Conservation (phyloP, 2,888 invertebrate species). For the Caenorhabditis panamensis region DNA sequence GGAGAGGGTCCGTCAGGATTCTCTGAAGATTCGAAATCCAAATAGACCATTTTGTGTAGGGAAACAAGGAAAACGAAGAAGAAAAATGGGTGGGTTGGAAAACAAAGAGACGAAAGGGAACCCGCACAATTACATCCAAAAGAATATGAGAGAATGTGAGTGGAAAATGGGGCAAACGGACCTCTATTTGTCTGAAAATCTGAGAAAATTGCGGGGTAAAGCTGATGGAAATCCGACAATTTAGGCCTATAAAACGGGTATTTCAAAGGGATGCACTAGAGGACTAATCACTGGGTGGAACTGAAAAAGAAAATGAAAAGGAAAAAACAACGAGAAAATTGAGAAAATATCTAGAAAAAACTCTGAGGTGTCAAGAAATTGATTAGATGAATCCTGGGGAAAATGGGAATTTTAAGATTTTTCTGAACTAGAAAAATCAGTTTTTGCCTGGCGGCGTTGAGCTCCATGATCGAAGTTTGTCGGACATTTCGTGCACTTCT, state of each 20-base stretch:
- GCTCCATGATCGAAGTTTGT: conserved; percentile 63
- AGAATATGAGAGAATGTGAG: conserved; percentile 6
- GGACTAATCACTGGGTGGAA: background rate
- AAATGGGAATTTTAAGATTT: background rate
- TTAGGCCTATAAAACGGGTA: conserved; percentile 2
- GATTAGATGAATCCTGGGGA: background rate
- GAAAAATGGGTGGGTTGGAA: background rate
- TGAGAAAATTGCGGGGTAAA: background rate
- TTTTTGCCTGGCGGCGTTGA: conserved; percentile 1
- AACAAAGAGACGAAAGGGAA: conserved; percentile 1
- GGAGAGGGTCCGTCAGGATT: background rate
- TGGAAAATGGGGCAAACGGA: background rate
- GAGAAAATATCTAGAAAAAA: conserved; percentile 4
- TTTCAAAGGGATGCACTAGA: background rate
- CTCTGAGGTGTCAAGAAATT: background rate
- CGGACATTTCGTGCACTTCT: conserved; percentile 70
- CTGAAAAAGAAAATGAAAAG: background rate
- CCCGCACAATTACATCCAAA: conserved; percentile 24
- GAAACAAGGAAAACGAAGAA: background rate
- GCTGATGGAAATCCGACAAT: background rate
- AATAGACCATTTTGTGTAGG: no score
- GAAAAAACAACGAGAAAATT: background rate
- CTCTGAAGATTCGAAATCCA: no score
- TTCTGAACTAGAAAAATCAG: background rate
- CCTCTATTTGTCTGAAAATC: background rate